A percentile compares a stretch with the other conserved stretches of the same genome.
Evolutionary conservation across 2,113 vertebrate genomes (phyloP).

Genomic region (Fulica atra): DNA sequence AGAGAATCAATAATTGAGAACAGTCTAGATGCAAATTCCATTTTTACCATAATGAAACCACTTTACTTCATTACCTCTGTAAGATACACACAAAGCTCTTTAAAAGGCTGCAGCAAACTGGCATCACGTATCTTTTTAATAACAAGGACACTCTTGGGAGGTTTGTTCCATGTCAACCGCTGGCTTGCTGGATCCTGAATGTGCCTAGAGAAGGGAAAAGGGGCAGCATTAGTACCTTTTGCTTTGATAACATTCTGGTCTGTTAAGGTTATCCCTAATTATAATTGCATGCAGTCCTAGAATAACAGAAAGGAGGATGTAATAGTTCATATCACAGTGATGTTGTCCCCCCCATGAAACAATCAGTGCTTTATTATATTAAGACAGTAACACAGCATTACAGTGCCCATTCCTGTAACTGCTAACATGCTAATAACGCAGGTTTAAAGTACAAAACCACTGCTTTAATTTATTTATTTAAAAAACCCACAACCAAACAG

Average conservation of each 20-base stretch:
- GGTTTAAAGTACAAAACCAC: not conserved
- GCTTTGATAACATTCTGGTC: not conserved
- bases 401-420: not conserved
- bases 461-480: not conserved
- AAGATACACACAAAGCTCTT: constrained; percentile 91
- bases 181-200: constrained; percentile 98
- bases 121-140: constrained; percentile 94
- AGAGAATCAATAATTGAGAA: not conserved
- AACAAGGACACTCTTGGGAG: constrained; percentile 96
- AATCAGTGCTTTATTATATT: accelerated
- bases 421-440: not conserved
- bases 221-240: accelerated
- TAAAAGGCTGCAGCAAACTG: constrained; percentile 92
- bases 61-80: constrained; percentile 79
- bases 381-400: not conserved
- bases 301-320: not conserved
- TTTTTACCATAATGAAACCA: too few species aligned
- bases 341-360: not conserved
- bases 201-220: constrained; percentile 79
- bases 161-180: constrained; percentile 95
- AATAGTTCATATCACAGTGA: accelerated
- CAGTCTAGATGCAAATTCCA: not conserved
- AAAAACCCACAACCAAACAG: too few species aligned
- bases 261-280: not conserved
- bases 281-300: accelerated